Percentiles rank a stretch among this genome's conserved stretches.
These are phyloP conservation scores for Oreortyx pictus DNA, from an alignment of 2,797 vertebrate species.

Conservation along the genomic window DNA sequence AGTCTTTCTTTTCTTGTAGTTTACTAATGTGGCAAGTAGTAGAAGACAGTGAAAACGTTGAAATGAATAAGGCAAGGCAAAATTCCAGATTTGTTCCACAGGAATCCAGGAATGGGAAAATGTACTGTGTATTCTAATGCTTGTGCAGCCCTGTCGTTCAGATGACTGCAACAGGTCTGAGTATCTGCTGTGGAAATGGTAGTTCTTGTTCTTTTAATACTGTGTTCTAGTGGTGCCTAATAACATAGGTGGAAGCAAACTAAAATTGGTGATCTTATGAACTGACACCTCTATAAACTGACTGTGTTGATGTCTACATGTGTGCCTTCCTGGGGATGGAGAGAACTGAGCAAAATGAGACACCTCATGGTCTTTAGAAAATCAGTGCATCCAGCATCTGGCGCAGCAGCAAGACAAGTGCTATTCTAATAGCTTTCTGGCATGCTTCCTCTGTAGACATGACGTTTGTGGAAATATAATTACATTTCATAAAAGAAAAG, in stretches of 20 bases:
- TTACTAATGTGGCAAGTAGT: slow-evolving; percentile 69
- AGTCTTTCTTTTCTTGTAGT: slow-evolving; percentile 75
- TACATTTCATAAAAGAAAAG: slow-evolving; percentile 63
- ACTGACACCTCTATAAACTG: slow-evolving; percentile 38
- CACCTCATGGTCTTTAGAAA: slow-evolving; percentile 66
- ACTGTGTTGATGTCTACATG: neutral
- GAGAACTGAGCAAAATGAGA: slow-evolving; percentile 63
- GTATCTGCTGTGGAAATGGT: slow-evolving; percentile 53
- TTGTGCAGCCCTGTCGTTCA: slow-evolving; percentile 60
- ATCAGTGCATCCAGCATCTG: slow-evolving; percentile 61
- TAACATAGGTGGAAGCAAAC: slow-evolving; percentile 13
- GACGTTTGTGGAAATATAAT: slow-evolving; percentile 77
- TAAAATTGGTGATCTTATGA: slow-evolving; percentile 32
- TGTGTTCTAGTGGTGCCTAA: slow-evolving; percentile 44
- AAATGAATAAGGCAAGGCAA: slow-evolving; percentile 43
- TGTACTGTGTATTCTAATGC: slow-evolving; percentile 25
- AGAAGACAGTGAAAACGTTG: slow-evolving; percentile 65
- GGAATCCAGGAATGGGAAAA: slow-evolving; percentile 70
- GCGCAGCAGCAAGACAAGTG: slow-evolving; percentile 46
- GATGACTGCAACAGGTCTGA: slow-evolving; percentile 62
- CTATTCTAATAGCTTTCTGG: slow-evolving; percentile 71
- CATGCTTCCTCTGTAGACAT: slow-evolving; percentile 56
- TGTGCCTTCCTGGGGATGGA: slow-evolving; percentile 1
- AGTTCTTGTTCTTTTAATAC: neutral
- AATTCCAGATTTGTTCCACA: slow-evolving; percentile 65